Evolutionary conservation across 1,140 invertebrate species (phyloP), one percentile per base, ranked within the genome.

Genomic region (Leptinotarsa texana): DNA sequence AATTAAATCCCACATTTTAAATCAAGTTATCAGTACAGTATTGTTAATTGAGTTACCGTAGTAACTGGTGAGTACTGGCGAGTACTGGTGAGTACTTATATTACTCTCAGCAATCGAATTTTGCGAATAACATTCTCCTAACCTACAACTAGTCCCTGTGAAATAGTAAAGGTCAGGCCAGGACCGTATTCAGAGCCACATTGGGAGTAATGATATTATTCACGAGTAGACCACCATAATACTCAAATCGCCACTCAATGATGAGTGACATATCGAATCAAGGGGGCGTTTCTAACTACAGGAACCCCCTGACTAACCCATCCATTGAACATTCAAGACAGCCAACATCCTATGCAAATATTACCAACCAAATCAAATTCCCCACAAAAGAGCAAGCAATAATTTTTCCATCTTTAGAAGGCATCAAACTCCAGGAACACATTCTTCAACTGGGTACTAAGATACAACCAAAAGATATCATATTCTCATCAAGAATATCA

Each of bases 371-470:
- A 51, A n/a, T 61, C 69, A 71, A 42, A 68, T 68, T 68, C 51
- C 69, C 69, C 49, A 17, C 69, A 13, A 51, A 71, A 57, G 48
- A 73, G 3, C 71, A 73, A 47, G 71, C 71, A n/a, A 73, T 73
- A 13, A 65, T 73, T 8, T 63, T 73, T 33, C 27, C 33, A 11
- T 63, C 63, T 13, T 13, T 48, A n/a, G 71, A 73, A 22, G 42
- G 21, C 13, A 18, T 73, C 11, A 73, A 65, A 73, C 71, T 73
- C 8, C 27, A 63, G 21, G 71, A 73, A 0, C 66, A 73, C 27
- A 57, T 66, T 63, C 17, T 73, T 33, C 61, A 13, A 13, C 21
- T 66, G 8, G 62, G 71, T 47, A n/a, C 17, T 13, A 73, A 33
- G 27, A 42, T 73, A 18, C 57, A 65, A 63, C 71, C 57, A 65